A percentile compares a stretch with the other conserved stretches of the same genome.
Evolutionary conservation across 2,113 vertebrate genomes (phyloP).

Genomic region (Athene noctua): DNA sequence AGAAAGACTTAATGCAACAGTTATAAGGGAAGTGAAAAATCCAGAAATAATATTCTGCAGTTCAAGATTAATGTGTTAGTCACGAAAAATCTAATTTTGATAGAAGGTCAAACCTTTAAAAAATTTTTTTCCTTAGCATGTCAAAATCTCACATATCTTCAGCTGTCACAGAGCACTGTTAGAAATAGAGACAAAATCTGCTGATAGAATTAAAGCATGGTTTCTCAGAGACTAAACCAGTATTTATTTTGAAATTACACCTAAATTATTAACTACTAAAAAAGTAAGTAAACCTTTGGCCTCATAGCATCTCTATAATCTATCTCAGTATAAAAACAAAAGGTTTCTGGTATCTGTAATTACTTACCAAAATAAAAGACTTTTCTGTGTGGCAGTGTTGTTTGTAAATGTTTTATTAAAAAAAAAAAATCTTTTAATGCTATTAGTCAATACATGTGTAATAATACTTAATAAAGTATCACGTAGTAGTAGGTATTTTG

Average conservation of each 20-base stretch:
- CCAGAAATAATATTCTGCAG: neutral
- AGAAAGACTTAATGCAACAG: neutral
- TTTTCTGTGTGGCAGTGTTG: neutral
- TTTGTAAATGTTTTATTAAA: conserved; percentile 74
- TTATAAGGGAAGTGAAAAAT: neutral
- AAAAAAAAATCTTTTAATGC: conserved; percentile 62
- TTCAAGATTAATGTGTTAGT: neutral
- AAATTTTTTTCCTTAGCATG: neutral
- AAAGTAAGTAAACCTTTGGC: neutral
- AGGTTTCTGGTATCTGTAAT: neutral
- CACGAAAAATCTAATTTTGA: neutral
- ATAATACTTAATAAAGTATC: conserved; percentile 74
- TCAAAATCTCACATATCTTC: neutral
- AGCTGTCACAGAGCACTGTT: neutral
- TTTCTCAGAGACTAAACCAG: neutral
- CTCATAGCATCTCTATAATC: neutral
- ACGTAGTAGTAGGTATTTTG: conserved; percentile 30
- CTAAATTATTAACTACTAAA: neutral
- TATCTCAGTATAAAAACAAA: neutral
- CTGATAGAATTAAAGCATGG: neutral
- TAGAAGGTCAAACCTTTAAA: neutral
- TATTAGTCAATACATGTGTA: conserved; percentile 70
- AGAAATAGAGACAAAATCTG: neutral
- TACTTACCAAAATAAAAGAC: conserved; percentile 32
- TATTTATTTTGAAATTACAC: neutral